Evolutionary conservation across 35 echinoderm and acorn worm genomes (phyloP).

Genomic region (Heliocidaris tuberculata): DNA sequence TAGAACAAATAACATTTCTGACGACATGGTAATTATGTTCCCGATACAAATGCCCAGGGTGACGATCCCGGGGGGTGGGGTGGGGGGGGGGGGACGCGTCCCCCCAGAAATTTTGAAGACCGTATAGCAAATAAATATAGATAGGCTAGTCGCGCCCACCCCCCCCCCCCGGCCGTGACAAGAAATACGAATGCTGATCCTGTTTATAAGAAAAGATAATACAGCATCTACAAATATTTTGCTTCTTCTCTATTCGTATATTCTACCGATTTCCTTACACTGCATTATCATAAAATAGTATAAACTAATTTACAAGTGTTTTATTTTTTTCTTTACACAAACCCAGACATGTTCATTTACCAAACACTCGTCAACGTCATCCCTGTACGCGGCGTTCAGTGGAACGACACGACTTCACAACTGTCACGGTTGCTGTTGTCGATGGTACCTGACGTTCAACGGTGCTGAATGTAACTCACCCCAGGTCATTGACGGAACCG

Average conservation of each 20-base stretch:
- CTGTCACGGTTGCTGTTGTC: conserved; percentile 81
- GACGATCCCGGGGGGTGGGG: no score
- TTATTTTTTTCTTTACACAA: neutral
- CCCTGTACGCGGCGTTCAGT: conserved; percentile 68
- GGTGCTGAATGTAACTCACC: conserved; percentile 73
- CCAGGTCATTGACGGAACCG: conserved; percentile 69
- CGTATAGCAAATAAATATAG: no score
- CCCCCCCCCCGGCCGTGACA: no score
- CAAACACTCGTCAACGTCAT: conserved; percentile 54
- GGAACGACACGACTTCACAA: conserved; percentile 57
- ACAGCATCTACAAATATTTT: neutral
- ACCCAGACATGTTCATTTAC: conserved; percentile 75
- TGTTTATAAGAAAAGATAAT: no score
- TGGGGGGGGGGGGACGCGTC: no score
- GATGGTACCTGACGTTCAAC: conserved; percentile 86
- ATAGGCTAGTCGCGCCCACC: no score
- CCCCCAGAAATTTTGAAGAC: no score
- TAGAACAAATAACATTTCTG: neutral
- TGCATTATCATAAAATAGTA: neutral
- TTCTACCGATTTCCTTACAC: neutral
- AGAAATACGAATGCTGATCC: neutral
- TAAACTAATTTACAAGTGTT: neutral
- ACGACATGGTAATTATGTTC: neutral
- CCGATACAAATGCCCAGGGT: no score
- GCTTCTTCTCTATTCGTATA: neutral